Conservation (phyloP, 2,888 invertebrate genomes). For the Scaptomyza polygonia region DNA sequence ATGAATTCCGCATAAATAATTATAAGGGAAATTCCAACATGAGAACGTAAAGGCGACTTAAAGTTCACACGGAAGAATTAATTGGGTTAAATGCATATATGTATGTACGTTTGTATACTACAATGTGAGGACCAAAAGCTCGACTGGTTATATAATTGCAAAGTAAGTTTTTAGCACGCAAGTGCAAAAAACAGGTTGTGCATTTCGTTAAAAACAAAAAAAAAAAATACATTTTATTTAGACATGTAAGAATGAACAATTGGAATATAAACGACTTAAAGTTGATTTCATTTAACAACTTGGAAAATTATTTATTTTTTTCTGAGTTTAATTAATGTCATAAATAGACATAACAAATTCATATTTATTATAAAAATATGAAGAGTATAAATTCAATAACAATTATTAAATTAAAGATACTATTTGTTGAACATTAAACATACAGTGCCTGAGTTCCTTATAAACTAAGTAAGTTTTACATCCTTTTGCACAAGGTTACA, state of each 20-base stretch:
- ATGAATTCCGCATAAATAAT: conserved; percentile 3
- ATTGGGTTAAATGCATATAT: conserved; percentile 1
- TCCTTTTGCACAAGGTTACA: too few species aligned
- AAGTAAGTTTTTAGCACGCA: conserved; percentile 44
- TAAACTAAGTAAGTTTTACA: too few species aligned
- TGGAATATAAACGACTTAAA: not conserved
- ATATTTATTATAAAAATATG: too few species aligned
- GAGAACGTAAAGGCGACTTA: conserved; percentile 22
- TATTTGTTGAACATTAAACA: too few species aligned
- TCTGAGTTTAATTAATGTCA: too few species aligned
- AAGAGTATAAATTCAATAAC: too few species aligned
- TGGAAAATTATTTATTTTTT: not conserved
- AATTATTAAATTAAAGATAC: too few species aligned
- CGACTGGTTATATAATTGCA: conserved; percentile 10
- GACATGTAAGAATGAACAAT: not conserved
- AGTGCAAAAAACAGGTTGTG: conserved; percentile 32
- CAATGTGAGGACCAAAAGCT: not conserved
- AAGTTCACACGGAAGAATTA: conserved; percentile 17
- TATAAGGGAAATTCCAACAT: conserved; percentile 37
- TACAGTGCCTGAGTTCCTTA: too few species aligned
- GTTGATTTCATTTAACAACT: not conserved
- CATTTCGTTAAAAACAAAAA: conserved; percentile 33
- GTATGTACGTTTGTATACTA: too few species aligned
- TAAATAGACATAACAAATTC: too few species aligned
- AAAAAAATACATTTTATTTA: not conserved